Percentiles rank a stretch among this genome's conserved stretches.
phyloP scores from a whole-genome alignment of 2,888 invertebrate genomes.

The Tetranychus truncatus region DNA sequence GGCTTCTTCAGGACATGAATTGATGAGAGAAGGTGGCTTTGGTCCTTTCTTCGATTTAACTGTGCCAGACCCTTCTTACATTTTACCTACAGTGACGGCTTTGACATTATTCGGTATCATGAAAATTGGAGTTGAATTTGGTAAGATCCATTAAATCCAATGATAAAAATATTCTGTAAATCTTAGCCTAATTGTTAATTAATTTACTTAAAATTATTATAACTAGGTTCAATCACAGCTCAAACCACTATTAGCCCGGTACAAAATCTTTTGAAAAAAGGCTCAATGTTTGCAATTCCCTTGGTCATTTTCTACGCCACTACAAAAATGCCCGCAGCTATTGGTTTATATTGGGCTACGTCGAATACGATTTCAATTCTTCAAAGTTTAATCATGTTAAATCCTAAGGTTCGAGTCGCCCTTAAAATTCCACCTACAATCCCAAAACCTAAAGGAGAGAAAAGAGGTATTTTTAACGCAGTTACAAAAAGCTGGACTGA shows the following conservation, averaged over 20 bases:
- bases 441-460: not conserved
- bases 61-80: constrained; percentile 64
- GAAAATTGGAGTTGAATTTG: constrained; percentile 39
- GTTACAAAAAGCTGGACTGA: constrained; percentile 36
- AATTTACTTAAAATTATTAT: not conserved
- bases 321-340: constrained; percentile 39
- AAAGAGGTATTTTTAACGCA: not conserved
- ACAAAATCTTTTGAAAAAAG: not conserved
- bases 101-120: constrained; percentile 60
- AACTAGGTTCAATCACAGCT: not conserved
- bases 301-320: constrained; percentile 15
- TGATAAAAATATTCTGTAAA: not conserved
- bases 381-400: constrained; percentile 48
- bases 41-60: constrained; percentile 85
- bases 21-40: constrained; percentile 59
- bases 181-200: not conserved
- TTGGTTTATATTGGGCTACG: constrained; percentile 73
- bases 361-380: constrained; percentile 64
- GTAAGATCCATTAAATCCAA: not conserved
- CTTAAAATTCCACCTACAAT: not conserved
- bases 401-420: not conserved
- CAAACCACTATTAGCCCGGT: not conserved
- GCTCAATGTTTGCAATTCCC: constrained; percentile 13
- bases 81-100: constrained; percentile 66
- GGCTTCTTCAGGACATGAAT: not conserved